A percentile compares a stretch with the other conserved stretches of the same genome.
phyloP scores from a whole-genome alignment of 2,888 invertebrate genomes.

The Cremastinae sp. region DNA sequence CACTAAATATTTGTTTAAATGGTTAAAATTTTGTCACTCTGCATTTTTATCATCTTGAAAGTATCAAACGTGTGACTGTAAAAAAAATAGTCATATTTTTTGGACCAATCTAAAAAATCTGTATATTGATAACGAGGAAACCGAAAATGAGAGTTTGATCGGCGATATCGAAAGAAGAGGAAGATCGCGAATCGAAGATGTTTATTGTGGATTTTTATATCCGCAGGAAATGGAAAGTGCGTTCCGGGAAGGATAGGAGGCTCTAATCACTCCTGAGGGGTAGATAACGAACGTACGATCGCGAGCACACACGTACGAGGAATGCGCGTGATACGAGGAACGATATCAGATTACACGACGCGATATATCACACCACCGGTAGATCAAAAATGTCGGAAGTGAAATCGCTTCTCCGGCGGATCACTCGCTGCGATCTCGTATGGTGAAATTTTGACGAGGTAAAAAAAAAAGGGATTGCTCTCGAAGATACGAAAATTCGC shows the following conservation, averaged over 20 bases:
- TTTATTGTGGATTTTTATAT: background rate
- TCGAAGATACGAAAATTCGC: slow-evolving; percentile 49
- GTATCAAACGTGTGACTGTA: too few relatives aligned
- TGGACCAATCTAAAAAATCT: too few relatives aligned
- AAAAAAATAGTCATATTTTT: too few relatives aligned
- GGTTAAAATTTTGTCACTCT: too few relatives aligned
- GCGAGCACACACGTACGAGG: background rate
- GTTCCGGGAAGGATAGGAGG: slow-evolving; percentile 3
- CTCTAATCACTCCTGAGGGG: slow-evolving; percentile 14
- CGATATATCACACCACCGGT: slow-evolving; percentile 41
- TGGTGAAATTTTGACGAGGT: slow-evolving; percentile 7
- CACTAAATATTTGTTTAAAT: too few relatives aligned
- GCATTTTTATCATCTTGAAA: too few relatives aligned
- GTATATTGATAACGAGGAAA: too few relatives aligned
- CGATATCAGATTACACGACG: slow-evolving; percentile 49
- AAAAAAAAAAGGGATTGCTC: slow-evolving; percentile 43
- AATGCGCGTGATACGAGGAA: slow-evolving; percentile 28
- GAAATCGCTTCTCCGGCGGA: slow-evolving; percentile 17
- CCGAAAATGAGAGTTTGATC: too few relatives aligned
- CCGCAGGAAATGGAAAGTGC: slow-evolving; percentile 4
- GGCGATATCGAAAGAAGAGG: background rate
- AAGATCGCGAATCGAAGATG: background rate
- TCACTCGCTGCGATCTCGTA: slow-evolving; percentile 12
- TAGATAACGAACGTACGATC: slow-evolving; percentile 25
- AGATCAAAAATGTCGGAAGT: slow-evolving; percentile 35